These are phyloP conservation scores for Irena cyanogastra DNA, from an alignment of 2,113 vertebrate species.

Conservation along the genomic window DNA sequence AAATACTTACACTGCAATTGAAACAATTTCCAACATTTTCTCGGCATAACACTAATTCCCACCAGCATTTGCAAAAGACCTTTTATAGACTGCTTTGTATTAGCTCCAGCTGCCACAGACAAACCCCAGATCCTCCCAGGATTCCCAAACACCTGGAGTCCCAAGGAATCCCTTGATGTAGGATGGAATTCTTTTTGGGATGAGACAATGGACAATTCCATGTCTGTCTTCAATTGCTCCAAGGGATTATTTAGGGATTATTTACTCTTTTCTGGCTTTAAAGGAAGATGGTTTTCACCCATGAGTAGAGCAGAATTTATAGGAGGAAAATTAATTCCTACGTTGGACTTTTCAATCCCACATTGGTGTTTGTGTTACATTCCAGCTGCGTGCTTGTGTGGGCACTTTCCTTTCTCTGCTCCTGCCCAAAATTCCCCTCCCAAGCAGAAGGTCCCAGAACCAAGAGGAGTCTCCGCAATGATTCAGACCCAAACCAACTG, in stretches of 20 bases:
- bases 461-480: not conserved
- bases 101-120: not conserved
- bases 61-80: not conserved
- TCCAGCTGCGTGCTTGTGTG: not conserved
- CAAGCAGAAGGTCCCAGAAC: not conserved
- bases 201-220: not conserved
- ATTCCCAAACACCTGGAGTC: not conserved
- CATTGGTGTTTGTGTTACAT: fast-evolving
- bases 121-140: not conserved
- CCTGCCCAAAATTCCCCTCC: not conserved
- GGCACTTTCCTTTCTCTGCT: not conserved
- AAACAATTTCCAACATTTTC: not conserved
- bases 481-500: not conserved
- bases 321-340: not conserved
- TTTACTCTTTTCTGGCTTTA: not conserved
- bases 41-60: not conserved
- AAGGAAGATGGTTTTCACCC: not conserved
- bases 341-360: not conserved
- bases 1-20: not conserved
- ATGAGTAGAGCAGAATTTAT: not conserved
- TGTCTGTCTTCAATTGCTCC: not conserved
- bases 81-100: not conserved
- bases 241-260: not conserved
- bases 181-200: not conserved
- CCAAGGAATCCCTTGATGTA: fast-evolving